phyloP scores from a whole-genome alignment of 2,113 vertebrate species.

The Elgaria multicarinata region DNA sequence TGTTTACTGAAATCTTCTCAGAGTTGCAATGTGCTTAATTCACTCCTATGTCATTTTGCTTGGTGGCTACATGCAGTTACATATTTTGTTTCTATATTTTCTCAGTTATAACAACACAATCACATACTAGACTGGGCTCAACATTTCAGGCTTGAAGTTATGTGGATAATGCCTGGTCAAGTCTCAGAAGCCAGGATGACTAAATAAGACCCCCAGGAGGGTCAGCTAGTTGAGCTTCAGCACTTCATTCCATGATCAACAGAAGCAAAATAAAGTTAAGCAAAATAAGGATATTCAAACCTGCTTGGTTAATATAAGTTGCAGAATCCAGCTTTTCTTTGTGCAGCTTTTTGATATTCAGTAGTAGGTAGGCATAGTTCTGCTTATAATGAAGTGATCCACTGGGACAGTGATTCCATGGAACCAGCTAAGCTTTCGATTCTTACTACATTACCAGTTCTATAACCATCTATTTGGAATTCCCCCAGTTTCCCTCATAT shows the following conservation, averaged over 20 bases:
- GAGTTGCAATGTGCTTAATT: background rate
- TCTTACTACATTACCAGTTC: background rate
- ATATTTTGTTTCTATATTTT: background rate
- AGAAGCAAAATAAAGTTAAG: background rate
- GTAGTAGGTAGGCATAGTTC: background rate
- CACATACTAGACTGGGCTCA: too few species aligned
- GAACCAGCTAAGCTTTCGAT: background rate
- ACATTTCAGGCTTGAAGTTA: background rate
- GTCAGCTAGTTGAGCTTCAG: background rate
- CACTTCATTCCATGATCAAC: background rate
- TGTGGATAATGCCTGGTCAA: background rate
- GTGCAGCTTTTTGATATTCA: background rate
- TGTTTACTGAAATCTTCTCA: background rate
- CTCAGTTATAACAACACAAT: background rate
- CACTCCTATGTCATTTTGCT: background rate
- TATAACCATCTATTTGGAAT: background rate
- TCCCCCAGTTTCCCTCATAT: background rate
- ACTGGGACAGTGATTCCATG: background rate
- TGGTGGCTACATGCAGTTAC: background rate
- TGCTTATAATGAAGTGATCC: background rate
- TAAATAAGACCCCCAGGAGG: background rate
- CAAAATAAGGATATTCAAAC: background rate
- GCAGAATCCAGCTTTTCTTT: background rate
- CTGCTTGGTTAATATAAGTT: background rate
- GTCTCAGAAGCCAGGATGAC: background rate